phyloP scores from a whole-genome alignment of 2,113 vertebrate genomes.

The Caretta caretta region DNA sequence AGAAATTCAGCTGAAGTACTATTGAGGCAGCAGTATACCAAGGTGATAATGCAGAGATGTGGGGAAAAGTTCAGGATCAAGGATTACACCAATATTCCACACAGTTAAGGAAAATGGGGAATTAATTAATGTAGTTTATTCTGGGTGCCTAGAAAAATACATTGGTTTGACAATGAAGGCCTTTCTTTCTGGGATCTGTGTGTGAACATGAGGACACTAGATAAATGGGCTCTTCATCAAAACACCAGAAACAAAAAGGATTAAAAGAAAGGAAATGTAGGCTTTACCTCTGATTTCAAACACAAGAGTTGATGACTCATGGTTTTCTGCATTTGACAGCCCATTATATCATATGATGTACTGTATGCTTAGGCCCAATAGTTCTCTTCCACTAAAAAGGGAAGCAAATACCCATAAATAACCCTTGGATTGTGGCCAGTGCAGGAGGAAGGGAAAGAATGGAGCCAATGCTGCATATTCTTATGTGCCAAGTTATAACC shows the following conservation, averaged over 20 bases:
- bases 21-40: neutral
- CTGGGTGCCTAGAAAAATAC: neutral
- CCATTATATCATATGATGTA: neutral
- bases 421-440: fast-evolving
- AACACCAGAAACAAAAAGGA: slow-evolving; percentile 4
- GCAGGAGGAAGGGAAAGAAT: neutral
- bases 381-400: neutral
- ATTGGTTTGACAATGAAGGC: neutral
- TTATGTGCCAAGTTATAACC: fast-evolving
- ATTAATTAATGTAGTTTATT: neutral
- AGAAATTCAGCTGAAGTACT: neutral
- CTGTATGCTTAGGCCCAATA: fast-evolving
- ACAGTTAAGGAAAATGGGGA: fast-evolving
- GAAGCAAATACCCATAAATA: neutral
- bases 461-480: fast-evolving
- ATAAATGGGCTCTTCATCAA: slow-evolving; percentile 14
- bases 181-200: neutral
- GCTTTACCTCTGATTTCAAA: slow-evolving; percentile 33
- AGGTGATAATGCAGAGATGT: neutral
- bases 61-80: neutral
- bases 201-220: neutral
- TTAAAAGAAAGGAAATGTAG: neutral
- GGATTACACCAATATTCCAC: neutral
- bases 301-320: neutral
- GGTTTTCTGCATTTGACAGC: slow-evolving; percentile 3